These are phyloP conservation scores for Leptestheria dahalacensis DNA, from an alignment of 1,140 invertebrate genomes.

Conservation along the genomic window DNA sequence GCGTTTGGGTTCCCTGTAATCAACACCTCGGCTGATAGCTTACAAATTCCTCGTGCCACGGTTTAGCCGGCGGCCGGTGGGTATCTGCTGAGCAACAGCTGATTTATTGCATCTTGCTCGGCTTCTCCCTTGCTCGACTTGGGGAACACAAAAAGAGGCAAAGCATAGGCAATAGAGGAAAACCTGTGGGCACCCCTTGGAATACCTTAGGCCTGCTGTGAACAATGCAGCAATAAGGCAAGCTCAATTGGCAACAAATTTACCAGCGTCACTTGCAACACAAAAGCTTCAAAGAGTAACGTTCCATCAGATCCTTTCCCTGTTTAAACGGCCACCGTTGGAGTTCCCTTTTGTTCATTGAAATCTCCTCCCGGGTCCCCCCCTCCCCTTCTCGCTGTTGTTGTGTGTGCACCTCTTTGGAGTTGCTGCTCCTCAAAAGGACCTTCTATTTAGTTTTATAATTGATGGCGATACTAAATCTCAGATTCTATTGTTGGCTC, in stretches of 20 bases:
- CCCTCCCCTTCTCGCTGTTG: too few relatives aligned
- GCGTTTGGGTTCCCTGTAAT: constrained; percentile 10
- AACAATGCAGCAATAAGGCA: background rate
- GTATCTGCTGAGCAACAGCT: background rate
- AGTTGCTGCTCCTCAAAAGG: too few relatives aligned
- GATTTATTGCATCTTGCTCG: background rate
- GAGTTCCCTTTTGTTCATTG: background rate
- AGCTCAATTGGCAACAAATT: background rate
- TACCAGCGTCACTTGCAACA: background rate
- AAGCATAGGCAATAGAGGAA: background rate
- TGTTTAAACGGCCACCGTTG: background rate
- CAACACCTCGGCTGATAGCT: constrained; percentile 14
- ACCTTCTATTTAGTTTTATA: too few relatives aligned
- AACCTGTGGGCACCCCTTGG: background rate
- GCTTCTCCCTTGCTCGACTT: too few relatives aligned
- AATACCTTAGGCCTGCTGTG: background rate
- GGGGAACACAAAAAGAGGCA: background rate
- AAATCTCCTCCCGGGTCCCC: background rate
- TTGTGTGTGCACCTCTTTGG: too few relatives aligned
- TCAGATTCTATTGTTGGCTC: background rate
- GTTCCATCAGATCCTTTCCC: background rate
- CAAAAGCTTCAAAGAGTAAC: background rate
- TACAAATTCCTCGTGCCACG: constrained; percentile 14
- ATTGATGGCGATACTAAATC: background rate
- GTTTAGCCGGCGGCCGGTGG: constrained; percentile 4